Percentiles rank a stretch among this genome's conserved stretches.
phyloP scores from a whole-genome alignment of 2,113 vertebrate genomes.

The Urocynchramus pylzowi region DNA sequence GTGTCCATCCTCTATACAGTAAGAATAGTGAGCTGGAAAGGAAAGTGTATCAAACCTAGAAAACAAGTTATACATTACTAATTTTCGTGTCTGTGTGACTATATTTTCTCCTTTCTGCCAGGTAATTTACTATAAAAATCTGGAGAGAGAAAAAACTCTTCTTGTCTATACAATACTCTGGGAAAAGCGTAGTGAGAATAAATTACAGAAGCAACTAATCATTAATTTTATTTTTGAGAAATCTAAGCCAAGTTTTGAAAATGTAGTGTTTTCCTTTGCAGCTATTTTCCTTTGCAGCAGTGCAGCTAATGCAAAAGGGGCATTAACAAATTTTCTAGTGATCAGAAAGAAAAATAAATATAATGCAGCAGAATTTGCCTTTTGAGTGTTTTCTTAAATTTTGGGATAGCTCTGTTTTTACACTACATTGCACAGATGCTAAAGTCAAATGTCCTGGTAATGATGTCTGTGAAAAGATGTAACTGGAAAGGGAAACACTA shows the following conservation, averaged over 20 bases:
- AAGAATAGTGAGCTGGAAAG: background rate
- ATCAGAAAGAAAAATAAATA: background rate
- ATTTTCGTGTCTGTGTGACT: background rate
- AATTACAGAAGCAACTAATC: background rate
- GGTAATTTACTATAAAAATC: background rate
- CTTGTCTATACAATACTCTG: background rate
- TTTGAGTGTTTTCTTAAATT: background rate
- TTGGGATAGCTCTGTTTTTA: background rate
- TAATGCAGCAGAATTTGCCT: background rate
- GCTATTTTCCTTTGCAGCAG: background rate
- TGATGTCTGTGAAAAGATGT: background rate
- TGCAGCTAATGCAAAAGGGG: background rate
- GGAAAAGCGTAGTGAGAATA: background rate
- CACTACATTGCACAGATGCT: background rate
- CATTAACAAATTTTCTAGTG: background rate
- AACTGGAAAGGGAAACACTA: background rate
- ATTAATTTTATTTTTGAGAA: background rate
- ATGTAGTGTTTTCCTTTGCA: background rate
- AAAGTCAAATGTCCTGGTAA: background rate
- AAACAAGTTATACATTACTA: background rate
- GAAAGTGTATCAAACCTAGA: background rate
- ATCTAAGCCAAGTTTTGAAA: background rate
- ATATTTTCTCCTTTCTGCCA: background rate
- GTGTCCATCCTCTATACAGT: background rate
- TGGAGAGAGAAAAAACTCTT: background rate